phyloP scores from a whole-genome alignment of 2,797 vertebrate genomes.

The Mormyrus hasselquistii region DNA sequence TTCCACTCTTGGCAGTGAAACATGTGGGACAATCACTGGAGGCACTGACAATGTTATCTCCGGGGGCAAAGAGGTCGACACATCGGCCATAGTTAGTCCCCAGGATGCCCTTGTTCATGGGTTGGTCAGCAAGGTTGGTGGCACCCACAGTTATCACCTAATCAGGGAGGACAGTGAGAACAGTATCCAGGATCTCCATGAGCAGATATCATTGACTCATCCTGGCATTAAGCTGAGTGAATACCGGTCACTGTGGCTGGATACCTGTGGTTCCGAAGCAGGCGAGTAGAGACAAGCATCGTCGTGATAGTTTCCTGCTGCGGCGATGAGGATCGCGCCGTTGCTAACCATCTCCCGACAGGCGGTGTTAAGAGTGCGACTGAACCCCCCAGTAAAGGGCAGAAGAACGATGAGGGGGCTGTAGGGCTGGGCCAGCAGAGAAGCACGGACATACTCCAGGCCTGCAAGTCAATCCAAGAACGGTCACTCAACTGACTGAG shows the following conservation, averaged over 20 bases:
- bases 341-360: conserved; percentile 56
- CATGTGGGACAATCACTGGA: conserved; percentile 84
- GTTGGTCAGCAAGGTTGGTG: conserved; percentile 70
- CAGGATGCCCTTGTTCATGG: conserved; percentile 62
- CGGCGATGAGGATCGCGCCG: conserved; percentile 62
- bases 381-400: conserved; percentile 66
- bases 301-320: conserved; percentile 79
- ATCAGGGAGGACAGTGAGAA: not conserved
- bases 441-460: conserved; percentile 66
- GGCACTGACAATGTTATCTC: conserved; percentile 78
- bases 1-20: conserved; percentile 75
- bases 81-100: conserved; percentile 81
- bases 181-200: not conserved
- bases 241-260: not conserved
- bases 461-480: conserved; percentile 45
- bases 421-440: conserved; percentile 45
- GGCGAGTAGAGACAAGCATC: conserved; percentile 84
- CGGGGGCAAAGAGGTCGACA: conserved; percentile 80
- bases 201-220: not conserved
- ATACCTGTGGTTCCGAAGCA: conserved; percentile 76
- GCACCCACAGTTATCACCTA: conserved; percentile 86
- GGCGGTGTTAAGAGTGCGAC: conserved; percentile 64
- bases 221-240: not conserved
- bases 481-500: not conserved
- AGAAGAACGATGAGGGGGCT: conserved; percentile 58